These are phyloP conservation scores for Proteles cristata DNA, from an alignment of 2,113 vertebrate genomes.

Conservation along the genomic window DNA sequence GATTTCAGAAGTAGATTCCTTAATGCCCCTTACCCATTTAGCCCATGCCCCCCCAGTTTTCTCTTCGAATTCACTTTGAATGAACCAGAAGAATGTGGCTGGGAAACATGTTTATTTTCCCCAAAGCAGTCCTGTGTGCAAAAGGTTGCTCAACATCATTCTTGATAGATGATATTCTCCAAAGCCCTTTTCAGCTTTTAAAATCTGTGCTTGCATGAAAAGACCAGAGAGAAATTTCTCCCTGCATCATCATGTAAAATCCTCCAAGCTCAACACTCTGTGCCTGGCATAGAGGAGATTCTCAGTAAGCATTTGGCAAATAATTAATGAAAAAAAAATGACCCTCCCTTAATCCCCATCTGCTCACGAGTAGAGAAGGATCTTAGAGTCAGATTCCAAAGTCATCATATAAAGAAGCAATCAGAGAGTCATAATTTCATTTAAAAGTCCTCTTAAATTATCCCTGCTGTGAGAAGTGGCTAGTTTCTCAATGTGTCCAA, in stretches of 20 bases:
- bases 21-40: too few species aligned
- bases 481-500: background rate
- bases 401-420: background rate
- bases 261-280: background rate
- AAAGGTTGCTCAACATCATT: background rate
- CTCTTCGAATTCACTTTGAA: background rate
- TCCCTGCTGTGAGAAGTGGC: fast-evolving
- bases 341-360: background rate
- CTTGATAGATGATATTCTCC: background rate
- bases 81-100: background rate
- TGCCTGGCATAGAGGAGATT: background rate
- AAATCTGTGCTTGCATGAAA: background rate
- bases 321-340: background rate
- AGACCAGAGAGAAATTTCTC: background rate
- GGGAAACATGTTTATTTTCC: constrained; percentile 9
- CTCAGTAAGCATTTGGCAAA: background rate
- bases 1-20: too few species aligned
- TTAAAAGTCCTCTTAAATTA: background rate
- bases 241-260: background rate
- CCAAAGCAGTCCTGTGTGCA: background rate
- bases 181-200: background rate
- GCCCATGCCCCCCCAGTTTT: background rate
- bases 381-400: background rate
- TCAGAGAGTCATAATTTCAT: background rate
- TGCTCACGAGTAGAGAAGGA: background rate